phyloP scores from a whole-genome alignment of 2,113 vertebrate species.

The Tursiops truncatus region DNA sequence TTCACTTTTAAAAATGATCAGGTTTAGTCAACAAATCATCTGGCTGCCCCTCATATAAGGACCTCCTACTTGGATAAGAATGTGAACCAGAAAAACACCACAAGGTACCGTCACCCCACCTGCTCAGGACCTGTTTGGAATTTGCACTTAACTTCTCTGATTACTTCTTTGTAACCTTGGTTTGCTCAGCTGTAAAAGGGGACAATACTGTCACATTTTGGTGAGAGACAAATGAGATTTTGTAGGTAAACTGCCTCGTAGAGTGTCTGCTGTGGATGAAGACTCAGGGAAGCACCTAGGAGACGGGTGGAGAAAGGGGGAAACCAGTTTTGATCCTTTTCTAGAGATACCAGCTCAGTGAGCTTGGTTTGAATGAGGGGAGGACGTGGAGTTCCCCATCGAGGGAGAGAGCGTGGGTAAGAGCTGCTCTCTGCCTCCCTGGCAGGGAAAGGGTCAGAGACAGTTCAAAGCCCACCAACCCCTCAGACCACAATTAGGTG shows the following conservation, averaged over 20 bases:
- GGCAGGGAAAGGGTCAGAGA: background rate
- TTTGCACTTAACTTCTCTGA: background rate
- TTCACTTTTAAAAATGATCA: constrained; percentile 59
- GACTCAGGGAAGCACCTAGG: background rate
- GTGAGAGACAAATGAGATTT: background rate
- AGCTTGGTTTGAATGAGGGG: background rate
- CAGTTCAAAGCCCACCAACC: background rate
- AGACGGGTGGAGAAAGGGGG: background rate
- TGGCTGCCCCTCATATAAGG: background rate
- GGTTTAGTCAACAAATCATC: background rate
- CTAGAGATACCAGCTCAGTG: background rate
- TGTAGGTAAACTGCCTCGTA: background rate
- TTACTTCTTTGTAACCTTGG: background rate
- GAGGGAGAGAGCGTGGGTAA: background rate
- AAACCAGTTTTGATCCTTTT: background rate
- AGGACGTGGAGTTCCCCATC: background rate
- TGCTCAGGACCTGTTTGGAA: background rate
- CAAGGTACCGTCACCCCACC: background rate
- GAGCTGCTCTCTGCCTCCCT: background rate
- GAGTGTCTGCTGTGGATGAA: background rate
- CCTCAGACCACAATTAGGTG: background rate
- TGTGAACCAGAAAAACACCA: background rate
- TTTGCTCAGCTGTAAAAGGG: background rate
- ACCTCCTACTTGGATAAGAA: background rate
- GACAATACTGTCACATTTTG: background rate